Base-by-base conservation (phyloP, 1,140 invertebrate species). In the Trigoniulus corallinus region DNA sequence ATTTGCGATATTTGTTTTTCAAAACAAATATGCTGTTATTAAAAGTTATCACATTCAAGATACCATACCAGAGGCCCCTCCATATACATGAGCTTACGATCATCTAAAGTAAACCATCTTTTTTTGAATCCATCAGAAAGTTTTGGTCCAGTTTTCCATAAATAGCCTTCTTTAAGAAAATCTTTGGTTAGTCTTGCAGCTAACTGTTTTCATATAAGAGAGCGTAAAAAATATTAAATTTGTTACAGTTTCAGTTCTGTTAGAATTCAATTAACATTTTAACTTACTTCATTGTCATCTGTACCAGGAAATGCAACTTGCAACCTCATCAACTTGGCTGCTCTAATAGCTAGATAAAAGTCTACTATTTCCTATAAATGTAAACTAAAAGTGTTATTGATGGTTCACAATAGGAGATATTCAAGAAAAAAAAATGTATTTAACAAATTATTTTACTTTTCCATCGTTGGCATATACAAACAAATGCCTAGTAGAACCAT, bases 1-100 rank as follows among this genome's bases (percentile, higher is more conserved):
- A 18, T 13, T 12, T 44, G 7, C 18, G 4, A 44, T 44, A 44
- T 44, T 13, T 39, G 12, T 18, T 12, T 12, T 12, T 18, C 37
- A 13, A 13, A 39, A 12, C 12, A 39, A 13, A 39, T 18, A 12
- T 18, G 37, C 18, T 39, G 12, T 12, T 39, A 39, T 39, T 18
- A 39, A 39, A 12, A 18, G 18, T 39, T 39, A 12, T 12, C 37
- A 18, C 12, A 39, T 39, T 12, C 37, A 12, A 20, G 25, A 23
- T 12, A 25, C 52, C 65, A 68, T 64, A 81, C 79, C 70, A 82
- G 64, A 26, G 84, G 81, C 62, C 88, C 84, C 62, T 87, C 81
- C 58, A 87, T 82, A 60, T 91, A 92, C 84, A 91, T 89, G 1
- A 94, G 69, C 67, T 89, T 89, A 47, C 87, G 74, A 55, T 81